A percentile compares a stretch with the other conserved stretches of the same genome.
These are phyloP conservation scores for Polymixis lichenea DNA, from an alignment of 2,888 invertebrate species.

Conservation along the genomic window DNA sequence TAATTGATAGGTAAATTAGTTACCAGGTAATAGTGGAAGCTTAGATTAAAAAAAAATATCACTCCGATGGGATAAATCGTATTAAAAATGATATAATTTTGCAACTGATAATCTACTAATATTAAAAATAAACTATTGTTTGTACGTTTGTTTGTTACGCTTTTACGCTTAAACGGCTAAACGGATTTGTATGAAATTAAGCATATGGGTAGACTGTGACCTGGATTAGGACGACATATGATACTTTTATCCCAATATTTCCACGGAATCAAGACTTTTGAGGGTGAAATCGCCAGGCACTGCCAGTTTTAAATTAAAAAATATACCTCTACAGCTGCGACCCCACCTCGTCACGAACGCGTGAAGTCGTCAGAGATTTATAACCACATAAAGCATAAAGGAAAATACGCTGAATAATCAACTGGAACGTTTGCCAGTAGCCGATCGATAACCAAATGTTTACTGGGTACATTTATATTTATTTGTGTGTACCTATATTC, in stretches of 20 bases:
- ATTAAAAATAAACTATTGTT: no score
- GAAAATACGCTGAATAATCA: conserved; percentile 75
- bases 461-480: conserved; percentile 23
- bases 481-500: conserved; percentile 1
- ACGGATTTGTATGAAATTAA: no score
- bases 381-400: conserved; percentile 78
- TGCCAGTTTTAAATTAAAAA: no score
- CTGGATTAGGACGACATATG: no score
- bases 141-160: no score
- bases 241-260: no score
- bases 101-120: no score
- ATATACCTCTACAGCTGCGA: conserved; percentile 58
- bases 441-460: conserved; percentile 52
- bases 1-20: not conserved
- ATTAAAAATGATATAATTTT: no score
- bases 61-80: not conserved
- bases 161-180: no score
- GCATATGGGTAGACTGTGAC: no score
- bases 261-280: no score
- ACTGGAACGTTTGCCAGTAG: conserved; percentile 64
- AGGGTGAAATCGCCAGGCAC: no score
- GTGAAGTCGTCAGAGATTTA: conserved; percentile 78
- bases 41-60: not conserved
- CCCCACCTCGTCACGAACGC: conserved; percentile 65
- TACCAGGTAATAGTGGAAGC: not conserved